phyloP scores from a whole-genome alignment of 2,113 vertebrate genomes.

The Anas platyrhynchos region DNA sequence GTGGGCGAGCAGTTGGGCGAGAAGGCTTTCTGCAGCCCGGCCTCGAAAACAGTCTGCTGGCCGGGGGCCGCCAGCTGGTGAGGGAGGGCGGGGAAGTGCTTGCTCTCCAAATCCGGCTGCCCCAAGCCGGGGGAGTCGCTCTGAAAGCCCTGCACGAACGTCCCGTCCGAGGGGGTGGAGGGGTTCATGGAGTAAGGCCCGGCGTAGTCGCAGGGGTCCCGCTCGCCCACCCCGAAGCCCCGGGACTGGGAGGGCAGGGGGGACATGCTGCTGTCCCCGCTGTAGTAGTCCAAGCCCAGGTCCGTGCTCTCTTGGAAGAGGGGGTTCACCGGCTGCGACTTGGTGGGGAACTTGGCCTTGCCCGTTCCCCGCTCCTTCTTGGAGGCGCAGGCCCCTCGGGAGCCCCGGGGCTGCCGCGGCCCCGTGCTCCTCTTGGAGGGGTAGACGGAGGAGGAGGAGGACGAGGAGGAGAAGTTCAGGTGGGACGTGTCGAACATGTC shows the following conservation, averaged over 20 bases:
- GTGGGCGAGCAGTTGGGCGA: constrained; percentile 94
- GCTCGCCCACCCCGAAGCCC: constrained; percentile 85
- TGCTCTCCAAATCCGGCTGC: constrained; percentile 82
- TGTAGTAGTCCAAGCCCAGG: constrained; percentile 94
- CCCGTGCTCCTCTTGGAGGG: constrained; percentile 87
- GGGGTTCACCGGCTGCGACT: constrained; percentile 81
- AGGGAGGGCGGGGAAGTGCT: constrained; percentile 84
- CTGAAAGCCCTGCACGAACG: constrained; percentile 91
- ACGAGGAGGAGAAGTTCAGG: constrained; percentile 84
- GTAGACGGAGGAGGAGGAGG: constrained; percentile 89
- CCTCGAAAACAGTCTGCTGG: constrained; percentile 79
- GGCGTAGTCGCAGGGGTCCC: constrained; percentile 93
- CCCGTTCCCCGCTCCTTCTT: constrained; percentile 89
- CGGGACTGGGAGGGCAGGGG: constrained; percentile 91
- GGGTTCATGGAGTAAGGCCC: constrained; percentile 97
- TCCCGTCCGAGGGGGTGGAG: constrained; percentile 94
- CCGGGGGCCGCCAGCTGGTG: constrained; percentile 81
- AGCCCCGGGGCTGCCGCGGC: constrained; percentile 88
- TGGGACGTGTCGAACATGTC: constrained; percentile 88
- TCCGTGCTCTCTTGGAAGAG: constrained; percentile 91
- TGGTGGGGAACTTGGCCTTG: constrained; percentile 86
- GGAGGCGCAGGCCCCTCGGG: constrained; percentile 85
- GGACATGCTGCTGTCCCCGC: constrained; percentile 96
- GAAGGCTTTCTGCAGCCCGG: constrained; percentile 87
- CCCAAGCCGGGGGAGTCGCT: constrained; percentile 92